These are phyloP conservation scores for Neria commutata DNA, from an alignment of 2,888 invertebrate species.

Conservation along the genomic window DNA sequence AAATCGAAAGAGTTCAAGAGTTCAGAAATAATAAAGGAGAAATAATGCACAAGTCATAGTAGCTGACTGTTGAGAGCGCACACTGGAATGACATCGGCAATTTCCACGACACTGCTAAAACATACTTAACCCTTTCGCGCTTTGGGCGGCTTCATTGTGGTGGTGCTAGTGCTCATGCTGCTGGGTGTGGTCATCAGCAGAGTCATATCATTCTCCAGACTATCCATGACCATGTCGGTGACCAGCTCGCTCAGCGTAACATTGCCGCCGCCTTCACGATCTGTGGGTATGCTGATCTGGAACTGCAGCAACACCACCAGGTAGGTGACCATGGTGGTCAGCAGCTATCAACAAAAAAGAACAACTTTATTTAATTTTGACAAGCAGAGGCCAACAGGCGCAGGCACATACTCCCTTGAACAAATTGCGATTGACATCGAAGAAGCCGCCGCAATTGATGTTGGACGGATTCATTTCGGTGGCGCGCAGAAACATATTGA, in stretches of 20 bases:
- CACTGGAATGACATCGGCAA: no score
- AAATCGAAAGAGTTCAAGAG: no score
- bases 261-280: conserved; percentile 48
- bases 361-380: background rate
- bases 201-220: conserved; percentile 40
- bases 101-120: no score
- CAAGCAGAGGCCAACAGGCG: no score
- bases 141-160: conserved; percentile 24
- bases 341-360: conserved; percentile 61
- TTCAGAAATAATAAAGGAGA: no score
- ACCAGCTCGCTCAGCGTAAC: conserved; percentile 31
- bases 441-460: conserved; percentile 76
- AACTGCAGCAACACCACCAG: conserved; percentile 76
- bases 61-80: no score
- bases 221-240: conserved; percentile 40
- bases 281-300: conserved; percentile 75
- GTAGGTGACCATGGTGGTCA: conserved; percentile 80
- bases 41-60: no score
- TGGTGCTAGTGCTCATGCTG: conserved; percentile 22
- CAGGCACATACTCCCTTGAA: conserved; percentile 76
- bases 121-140: background rate
- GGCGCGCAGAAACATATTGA: conserved; percentile 77
- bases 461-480: conserved; percentile 80
- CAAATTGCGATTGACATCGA: conserved; percentile 73
- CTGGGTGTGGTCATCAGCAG: conserved; percentile 32